Evolutionary conservation across 2,797 vertebrate species (phyloP).

Genomic region (Myiotriccus ornatus): DNA sequence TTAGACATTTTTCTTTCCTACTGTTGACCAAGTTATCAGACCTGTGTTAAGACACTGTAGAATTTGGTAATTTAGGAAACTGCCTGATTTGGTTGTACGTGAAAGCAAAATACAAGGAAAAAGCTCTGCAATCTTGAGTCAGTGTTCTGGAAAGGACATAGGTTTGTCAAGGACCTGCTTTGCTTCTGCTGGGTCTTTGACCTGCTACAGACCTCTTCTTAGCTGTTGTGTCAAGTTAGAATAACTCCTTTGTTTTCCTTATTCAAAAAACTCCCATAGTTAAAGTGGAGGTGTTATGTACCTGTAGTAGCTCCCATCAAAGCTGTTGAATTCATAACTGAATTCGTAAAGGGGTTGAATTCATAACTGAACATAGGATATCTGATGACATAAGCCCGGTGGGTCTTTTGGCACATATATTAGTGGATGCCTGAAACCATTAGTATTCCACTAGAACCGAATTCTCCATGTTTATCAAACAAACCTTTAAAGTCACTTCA

Average conservation of each 20-base stretch:
- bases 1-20: not conserved
- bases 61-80: not conserved
- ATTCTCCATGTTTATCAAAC: not conserved
- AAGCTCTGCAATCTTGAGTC: not conserved
- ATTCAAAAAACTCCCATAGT: not conserved
- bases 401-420: not conserved
- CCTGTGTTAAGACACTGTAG: not conserved
- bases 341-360: not conserved
- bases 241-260: not conserved
- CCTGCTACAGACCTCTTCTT: not conserved
- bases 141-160: not conserved
- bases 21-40: not conserved
- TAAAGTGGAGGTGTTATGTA: not conserved
- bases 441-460: not conserved
- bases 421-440: not conserved
- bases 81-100: not conserved
- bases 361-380: not conserved
- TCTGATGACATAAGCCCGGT: not conserved
- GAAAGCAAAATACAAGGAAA: not conserved
- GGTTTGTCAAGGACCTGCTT: not conserved
- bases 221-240: not conserved
- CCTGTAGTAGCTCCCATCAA: not conserved
- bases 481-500: slow-evolving; percentile 5
- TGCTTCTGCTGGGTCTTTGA: not conserved
- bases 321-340: not conserved